Evolutionary conservation across 2,797 vertebrate species (phyloP), one percentile per base, ranked within the genome.

Genomic region (Alcedo atthis): DNA sequence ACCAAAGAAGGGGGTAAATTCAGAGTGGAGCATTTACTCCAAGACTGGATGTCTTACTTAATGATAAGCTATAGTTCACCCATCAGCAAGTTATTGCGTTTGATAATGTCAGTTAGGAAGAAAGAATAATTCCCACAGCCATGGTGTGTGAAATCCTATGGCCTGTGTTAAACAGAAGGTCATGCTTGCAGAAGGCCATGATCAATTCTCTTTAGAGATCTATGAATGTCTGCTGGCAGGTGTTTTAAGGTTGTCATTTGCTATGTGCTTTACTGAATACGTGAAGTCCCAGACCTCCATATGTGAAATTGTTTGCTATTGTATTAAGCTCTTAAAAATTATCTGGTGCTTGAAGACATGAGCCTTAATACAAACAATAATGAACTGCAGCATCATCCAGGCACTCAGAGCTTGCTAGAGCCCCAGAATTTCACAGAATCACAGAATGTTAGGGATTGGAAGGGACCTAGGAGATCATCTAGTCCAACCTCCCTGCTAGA

Each of bases 121-220:
- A 88, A 90, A 90, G 79, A 96, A 66, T 71, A 92, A 95, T 95
- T 93, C 51, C 42, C 43, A 69, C 46, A 0, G 6, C 71, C 26
- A 78, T 5, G 2, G 53, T 53, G 42, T 78, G 57, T 93, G 86
- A 93, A 90, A 87, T 90, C 67, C 66, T 77, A 25, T 91, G 92
- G 75, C 73, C 90, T 87, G 45, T 75, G 58, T 90, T 80, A 90
- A 93, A 77, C 46, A 89, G 71, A 78, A 85, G 78, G 79, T 90
- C 89, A 43, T 66, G 40, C 30, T 92, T 90, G 58, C 43, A 75
- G 46, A 85, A 46, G 33, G 7, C 66, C 85, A 8, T 82, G 81
- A 92, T 89, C 81, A 93, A 90, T 93, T 90, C 84, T 89, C 19
- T 67, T 90, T 77, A 0, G 3, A 78, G 67, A 82, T 82, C 64